Base-by-base conservation (phyloP, 2,888 invertebrate species). In the Cerceris rybyensis region DNA sequence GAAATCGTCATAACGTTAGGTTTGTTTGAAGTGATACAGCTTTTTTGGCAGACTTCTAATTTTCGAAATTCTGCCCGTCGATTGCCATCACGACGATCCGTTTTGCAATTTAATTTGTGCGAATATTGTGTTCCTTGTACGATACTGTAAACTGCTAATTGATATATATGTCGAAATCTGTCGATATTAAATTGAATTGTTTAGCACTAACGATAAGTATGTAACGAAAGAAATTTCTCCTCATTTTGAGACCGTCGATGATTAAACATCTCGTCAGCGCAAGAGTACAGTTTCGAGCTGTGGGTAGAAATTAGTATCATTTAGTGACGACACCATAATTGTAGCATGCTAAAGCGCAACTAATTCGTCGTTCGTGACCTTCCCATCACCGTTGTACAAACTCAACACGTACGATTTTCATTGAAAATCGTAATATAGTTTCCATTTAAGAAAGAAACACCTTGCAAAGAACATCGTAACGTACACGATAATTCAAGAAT, bases 321-420 rank as follows among this genome's bases (percentile, higher is more conserved):
- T 86, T 86, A 85, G 86, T 66, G 65, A 28, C 60, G 41, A 43
- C 64, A 46, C 42, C 58, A 79, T 84, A 85, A 85, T 82, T 78
- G 63, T 43, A 17, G 11, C 66, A 57, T 49, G 58, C 46, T 60
- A 39, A 72, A 57, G 14, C 55, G 60, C 57, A 16, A 9, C n/a
- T n/a, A 8, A 17, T 17, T 55, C 42, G 14, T 39, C 70, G 55
- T 69, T 83, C 70, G 64, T 69, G 59, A 70, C 58, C 58, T 69
- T 73, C 71, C 63, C 42, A 46, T 11, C 13, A 13, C 17, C n/a
- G 43, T 55, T 39, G 46, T 52, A 28, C 28, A 28, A 46, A 46
- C 2, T 46, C 13, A 46, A 46, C 46, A 13, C 8, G 13, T 46
- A 13, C 46, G 1, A 11, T 52, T 14, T 2, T 8, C 52, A 13